Base-by-base conservation (phyloP, 2,888 invertebrate genomes). In the Oligia latruncula region DNA sequence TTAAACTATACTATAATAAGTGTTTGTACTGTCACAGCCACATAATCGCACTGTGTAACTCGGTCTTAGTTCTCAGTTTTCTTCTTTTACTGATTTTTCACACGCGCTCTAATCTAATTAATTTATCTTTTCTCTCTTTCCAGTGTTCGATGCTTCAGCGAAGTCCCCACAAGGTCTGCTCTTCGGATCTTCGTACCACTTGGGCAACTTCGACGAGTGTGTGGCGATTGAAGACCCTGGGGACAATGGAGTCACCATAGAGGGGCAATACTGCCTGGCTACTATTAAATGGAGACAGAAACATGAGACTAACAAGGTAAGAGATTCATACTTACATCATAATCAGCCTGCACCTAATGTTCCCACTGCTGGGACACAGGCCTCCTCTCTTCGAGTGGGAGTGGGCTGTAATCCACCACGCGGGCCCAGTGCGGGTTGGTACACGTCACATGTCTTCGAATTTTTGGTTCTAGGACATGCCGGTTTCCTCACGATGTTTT, bases 191-290 rank as follows among this genome's bases (percentile, higher is more conserved):
- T 97, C 97, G 1, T 98, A 97, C 94, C 98, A 98, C 84, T 95
- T 98, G 84, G 98, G 98, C 0, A 98, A 98, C 93, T 98, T 97
- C 90, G 98, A 98, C 92, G 98, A 98, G 93, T 98, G 98, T 89
- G 94, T 98, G 23, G 95, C 93, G 3, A 97, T 96, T 60, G 93
- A 93, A 55, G 95, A 96, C 72, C 92, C 92, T 0, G 94, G 92
- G 0, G 92, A 94, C 65, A 92, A 93, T 35, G 94, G 93, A 0
- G 89, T 93, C 15, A 89, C 93, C 2, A 96, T 98, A 65, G 92
- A 95, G 72, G 98, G 97, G 0, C 98, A 98, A 92, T 98, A 98
- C 91, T 98, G 98, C 92, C 95, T 98, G 20, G 97, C 97, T 0
- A 97, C 97, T 65, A 96, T 97, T 64, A 94, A 94, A 74, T 97